phyloP scores from a whole-genome alignment of 2,113 vertebrate species.

The Dipodomys stephensi region DNA sequence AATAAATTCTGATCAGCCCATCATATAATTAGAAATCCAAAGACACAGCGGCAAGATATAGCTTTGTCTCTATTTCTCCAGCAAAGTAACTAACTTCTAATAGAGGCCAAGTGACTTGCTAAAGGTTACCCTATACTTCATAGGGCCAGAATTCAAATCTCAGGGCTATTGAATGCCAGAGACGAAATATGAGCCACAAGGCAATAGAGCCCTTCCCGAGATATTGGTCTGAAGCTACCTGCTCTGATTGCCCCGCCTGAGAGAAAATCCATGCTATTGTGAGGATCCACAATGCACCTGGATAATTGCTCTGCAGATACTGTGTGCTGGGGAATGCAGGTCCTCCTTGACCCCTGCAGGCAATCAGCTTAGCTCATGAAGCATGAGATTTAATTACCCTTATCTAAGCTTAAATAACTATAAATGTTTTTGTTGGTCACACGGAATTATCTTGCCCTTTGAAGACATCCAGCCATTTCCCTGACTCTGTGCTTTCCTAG shows the following conservation, averaged over 20 bases:
- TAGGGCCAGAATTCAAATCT: not conserved
- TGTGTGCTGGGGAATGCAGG: not conserved
- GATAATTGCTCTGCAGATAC: not conserved
- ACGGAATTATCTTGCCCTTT: conserved; percentile 74
- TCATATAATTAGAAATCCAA: not conserved
- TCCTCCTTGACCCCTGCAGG: conserved; percentile 76
- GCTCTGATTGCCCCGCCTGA: not conserved
- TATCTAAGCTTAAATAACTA: conserved; percentile 82
- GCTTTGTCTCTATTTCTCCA: not conserved
- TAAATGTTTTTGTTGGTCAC: conserved; percentile 80
- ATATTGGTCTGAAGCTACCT: not conserved
- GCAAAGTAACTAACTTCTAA: not conserved
- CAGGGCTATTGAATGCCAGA: not conserved
- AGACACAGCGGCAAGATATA: not conserved
- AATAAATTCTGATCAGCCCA: not conserved
- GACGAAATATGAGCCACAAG: not conserved
- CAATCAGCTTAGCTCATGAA: conserved; percentile 80
- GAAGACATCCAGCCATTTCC: conserved; percentile 56
- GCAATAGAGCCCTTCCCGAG: not conserved
- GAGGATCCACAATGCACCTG: conserved; percentile 60
- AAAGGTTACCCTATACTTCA: not conserved
- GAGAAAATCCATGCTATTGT: not conserved
- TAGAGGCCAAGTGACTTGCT: not conserved
- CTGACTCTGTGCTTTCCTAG: conserved; percentile 67
- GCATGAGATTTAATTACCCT: conserved; percentile 81